Evolutionary conservation across 2,888 invertebrate genomes (phyloP), one percentile per base, ranked within the genome.

Genomic region (Amphiduros pacificus): DNA sequence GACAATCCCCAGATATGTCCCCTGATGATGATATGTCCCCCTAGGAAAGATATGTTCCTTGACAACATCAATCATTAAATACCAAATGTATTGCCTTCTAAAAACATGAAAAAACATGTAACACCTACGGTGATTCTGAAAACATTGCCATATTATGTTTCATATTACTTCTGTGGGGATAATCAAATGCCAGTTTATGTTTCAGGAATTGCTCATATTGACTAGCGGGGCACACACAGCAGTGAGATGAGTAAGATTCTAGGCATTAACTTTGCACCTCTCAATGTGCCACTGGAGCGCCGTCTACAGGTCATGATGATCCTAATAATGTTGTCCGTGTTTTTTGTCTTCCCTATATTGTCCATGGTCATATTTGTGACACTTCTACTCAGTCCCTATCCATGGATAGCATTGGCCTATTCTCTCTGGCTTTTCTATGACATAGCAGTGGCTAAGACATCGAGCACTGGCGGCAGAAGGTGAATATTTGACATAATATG

Each of bases 231-330:
- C n/a, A n/a, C n/a, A n/a, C n/a, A n/a, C n/a, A n/a, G n/a, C n/a
- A n/a, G n/a, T n/a, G n/a, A n/a, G n/a, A n/a, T n/a, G n/a, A n/a
- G n/a, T n/a, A n/a, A n/a, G n/a, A n/a, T 61, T 20, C 59, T 77
- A 1, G 92, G 92, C 22, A 87, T 95, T 69, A 87, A 92, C 83
- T 94, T 94, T 86, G 95, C 94, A 0, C 95, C 95, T 0, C 76
- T 90, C 32, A 84, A 87, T 69, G 86, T 93, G 11, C 93, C 95
- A 0, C 76, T 89, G 60, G 83, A 87, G n/a, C 86, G 95, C n/a
- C 88, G 95, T 3, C 84, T 94, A 11, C 91, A 96, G 81, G 94
- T 94, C 4, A 78, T 93, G 6, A 89, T 90, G 0, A 76, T 81
- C 28, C 71, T 75, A 14, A 77, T 78, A 58, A 48, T 83, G 82